Evolutionary conservation across 1,140 invertebrate species (phyloP), one percentile per base, ranked within the genome.

Genomic region (Periplaneta americana): DNA sequence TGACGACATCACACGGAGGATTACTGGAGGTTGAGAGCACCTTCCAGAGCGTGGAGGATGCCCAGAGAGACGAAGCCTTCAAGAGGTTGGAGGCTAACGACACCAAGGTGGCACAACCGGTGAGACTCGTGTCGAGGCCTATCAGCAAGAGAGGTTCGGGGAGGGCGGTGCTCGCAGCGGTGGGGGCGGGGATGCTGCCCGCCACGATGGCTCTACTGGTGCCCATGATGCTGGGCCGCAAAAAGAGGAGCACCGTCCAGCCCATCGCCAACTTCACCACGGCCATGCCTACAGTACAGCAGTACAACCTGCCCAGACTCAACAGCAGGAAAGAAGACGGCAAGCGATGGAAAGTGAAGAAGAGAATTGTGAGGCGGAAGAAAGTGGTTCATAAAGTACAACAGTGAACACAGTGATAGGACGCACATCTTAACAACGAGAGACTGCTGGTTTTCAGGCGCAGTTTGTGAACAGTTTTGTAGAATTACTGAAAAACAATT

Each of bases 151-250:
- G 92, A 85, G 88, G 48, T 31, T 15, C 10, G 17, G 31, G 75
- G 10, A 39, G 88, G 80, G 90, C 92, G 4, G 92, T 94, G 17
- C 85, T 95, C 74, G 93, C 94, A 13, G 94, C 94, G 6, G 93
- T 95, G 9, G 92, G 93, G 3, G 94, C 94, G 35, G 94, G 94
- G 2, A 93, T 95, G 91, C 87, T 95, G 37, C 94, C 94, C 28
- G 94, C 94, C 0, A 94, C 94, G 0, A 93, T 95, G 92, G 94
- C 94, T 2, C 93, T 95, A 92, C 90, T 95, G 83, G 91, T 95
- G 36, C 94, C 94, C 1, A 93, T 95, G 90, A 92, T 94, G 85
- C 88, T 95, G 66, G 92, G 91, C 4, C 87, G 91, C 82, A 89
- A 90, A 84, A 91, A 89, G 83, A 86, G 90, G 36, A 66, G 48